Base-by-base conservation (phyloP, 2,797 vertebrate species). In the Pristis pectinata region DNA sequence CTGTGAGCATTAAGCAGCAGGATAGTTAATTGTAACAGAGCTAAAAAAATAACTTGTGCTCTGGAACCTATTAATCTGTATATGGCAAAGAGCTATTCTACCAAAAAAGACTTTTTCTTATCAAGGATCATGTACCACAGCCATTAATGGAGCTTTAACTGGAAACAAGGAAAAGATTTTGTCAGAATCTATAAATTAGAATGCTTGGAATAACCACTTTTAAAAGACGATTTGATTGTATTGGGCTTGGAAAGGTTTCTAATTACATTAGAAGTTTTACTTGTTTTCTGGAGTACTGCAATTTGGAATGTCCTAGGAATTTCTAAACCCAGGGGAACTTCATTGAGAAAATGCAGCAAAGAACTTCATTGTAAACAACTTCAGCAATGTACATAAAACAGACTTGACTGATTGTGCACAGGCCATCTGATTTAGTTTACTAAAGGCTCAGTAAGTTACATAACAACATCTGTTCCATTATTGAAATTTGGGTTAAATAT, bases 121-220 rank as follows among this genome's bases (percentile, higher is more conserved):
- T 70, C 91, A 93, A 44, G 27, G 24, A 93, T 93, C 91, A 93
- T 93, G 41, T 49, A 74, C 92, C 64, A 49, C 44, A 74, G 70
- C 41, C 41, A 13, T 94, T 94, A 76, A 94, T 74, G 64, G 67
- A 74, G 91, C 10, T 44, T 93, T 93, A 53, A 27, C 41, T 34
- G 49, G 49, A 19, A n/a, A 67, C 44, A 94, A 74, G 92, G 64
- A 72, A 41, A 72, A 30, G 1, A 41, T 91, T 91, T 91, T 64
- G 87, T 91, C n/a, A 76, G 70, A 94, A 94, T 94, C 67, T 74
- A 74, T 67, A 74, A 74, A 74, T 72, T 93, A 53, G 37, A 74
- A 72, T 24, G 70, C 49, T 53, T 94, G 44, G 17, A 93, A 44
- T 44, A 93, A 93, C 22, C 22, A 72, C 15, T 93, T 92, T 93